Base-by-base conservation (phyloP, 2,888 invertebrate genomes). In the Temnothorax unifasciatus region DNA sequence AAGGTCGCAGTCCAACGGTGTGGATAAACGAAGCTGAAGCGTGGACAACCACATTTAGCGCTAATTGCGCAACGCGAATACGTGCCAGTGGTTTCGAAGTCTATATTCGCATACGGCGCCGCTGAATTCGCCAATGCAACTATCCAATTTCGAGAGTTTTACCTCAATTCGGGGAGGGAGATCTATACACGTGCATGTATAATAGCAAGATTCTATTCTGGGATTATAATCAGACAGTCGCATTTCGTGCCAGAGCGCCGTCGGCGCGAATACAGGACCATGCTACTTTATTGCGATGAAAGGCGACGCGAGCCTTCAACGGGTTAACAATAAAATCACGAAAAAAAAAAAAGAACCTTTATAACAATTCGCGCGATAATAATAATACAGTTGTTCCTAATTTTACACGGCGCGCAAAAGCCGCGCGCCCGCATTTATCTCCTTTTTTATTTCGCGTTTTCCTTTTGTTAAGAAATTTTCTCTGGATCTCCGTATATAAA, bases 1-100 rank as follows among this genome's bases (percentile, higher is more conserved):
- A 75, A 91, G 91, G 84, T 89, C 84, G 77, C 86, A 73, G 8
- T 47, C 25, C 25, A 4, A 84, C 83, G 50, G 2, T 83, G 8
- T 47, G 44, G 44, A 47, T 47, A 47, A 15, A 47, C 13, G 13
- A 47, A 25, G n/a, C 13, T 64, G 64, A 66, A 66, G 44, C 25
- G 66, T 66, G 66, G 15, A 25, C 18, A 66, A 66, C 25, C 66
- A 54, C 38, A 54, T 71, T 54, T 71, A 66, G 44, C 25, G 66
- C 66, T 66, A 66, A 66, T 71, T 54, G 18, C 25, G 66, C 66
- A 66, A 66, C 44, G 66, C 25, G 25, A 44, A 66, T 66, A 47
- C 25, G 25, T 44, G 64, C 44, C 44, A 66, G 25, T 29, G 25
- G 3, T 66, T 66, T 66, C 44, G 25, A 47, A 66, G 4, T 44